Evolutionary conservation across 35 echinoderm and acorn worm genomes (phyloP), one percentile per base, ranked within the genome.

Genomic region (Patiria miniata): DNA sequence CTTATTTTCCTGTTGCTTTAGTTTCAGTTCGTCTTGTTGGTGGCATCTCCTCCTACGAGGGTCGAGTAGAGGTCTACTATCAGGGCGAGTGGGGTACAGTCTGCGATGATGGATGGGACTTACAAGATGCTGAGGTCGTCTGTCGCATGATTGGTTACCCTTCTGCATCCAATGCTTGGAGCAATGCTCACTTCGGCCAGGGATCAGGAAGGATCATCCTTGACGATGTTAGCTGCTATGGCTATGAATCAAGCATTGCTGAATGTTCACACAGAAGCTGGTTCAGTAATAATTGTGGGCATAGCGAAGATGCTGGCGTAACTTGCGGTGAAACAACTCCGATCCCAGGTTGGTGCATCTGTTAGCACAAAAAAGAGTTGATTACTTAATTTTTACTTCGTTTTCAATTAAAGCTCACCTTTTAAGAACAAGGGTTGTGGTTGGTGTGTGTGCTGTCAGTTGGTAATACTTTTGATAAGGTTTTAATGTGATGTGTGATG

Each of bases 291-390:
- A 86, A 93, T 17, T 93, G 92, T 81, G 76, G 33, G 2, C 87
- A 89, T 61, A 19, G 52, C 81, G 81, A 93, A 34, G 92, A 89
- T 69, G 92, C 55, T 52, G 83, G 92, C 60, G 92, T 94, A 16
- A 85, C 79, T 21, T 94, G 92, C 77, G 55, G 78, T 30, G 23
- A 80, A 58, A 47, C 42, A 47, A 47, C 42, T 4, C 42, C 42
- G 12, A 47, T 4, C 12, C 42, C 42, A 47, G 42, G 42, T 47
- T 47, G 4, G 42, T 47, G n/a, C n/a, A n/a, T n/a, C n/a, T n/a
- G n/a, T n/a, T n/a, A n/a, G n/a, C n/a, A n/a, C n/a, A n/a, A n/a
- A n/a, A n/a, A n/a, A n/a, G n/a, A n/a, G n/a, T n/a, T n/a, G n/a
- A n/a, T n/a, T n/a, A n/a, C n/a, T n/a, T n/a, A n/a, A n/a, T n/a